Conservation (phyloP, 2,113 vertebrate species). For the Antechinus flavipes region DNA sequence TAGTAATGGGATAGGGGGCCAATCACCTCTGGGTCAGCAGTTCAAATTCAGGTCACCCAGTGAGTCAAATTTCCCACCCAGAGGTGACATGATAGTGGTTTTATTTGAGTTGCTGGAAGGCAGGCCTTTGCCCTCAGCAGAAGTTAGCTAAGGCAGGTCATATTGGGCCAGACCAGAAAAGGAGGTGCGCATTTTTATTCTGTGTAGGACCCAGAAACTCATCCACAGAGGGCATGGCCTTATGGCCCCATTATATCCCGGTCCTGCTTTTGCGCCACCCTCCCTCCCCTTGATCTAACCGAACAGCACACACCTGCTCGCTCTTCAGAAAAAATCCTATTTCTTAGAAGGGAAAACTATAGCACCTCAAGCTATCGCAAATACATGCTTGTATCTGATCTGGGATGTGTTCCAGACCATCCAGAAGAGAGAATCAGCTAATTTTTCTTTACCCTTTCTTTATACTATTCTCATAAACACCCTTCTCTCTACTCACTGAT, state of each 20-base stretch:
- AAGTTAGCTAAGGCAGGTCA: constrained; percentile 44
- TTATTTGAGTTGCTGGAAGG: constrained; percentile 52
- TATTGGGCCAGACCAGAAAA: constrained; percentile 19
- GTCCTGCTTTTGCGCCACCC: not conserved
- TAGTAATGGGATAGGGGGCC: constrained; percentile 68
- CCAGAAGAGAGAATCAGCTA: not conserved
- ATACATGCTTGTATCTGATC: not conserved
- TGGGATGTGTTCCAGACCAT: not conserved
- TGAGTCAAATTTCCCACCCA: constrained; percentile 65
- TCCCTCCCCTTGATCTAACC: not conserved
- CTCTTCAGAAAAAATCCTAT: not conserved
- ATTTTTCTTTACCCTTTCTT: not conserved
- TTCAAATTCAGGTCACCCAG: constrained; percentile 74
- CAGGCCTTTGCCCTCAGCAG: constrained; percentile 53
- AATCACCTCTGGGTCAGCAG: constrained; percentile 73
- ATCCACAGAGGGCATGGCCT: not conserved
- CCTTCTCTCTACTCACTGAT: not conserved
- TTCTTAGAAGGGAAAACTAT: not conserved
- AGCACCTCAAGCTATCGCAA: not conserved
- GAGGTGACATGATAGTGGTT: not conserved
- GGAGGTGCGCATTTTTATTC: not conserved
- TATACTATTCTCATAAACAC: not conserved
- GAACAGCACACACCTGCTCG: not conserved
- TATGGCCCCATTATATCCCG: constrained; percentile 51
- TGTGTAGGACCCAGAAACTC: not conserved